A percentile compares a stretch with the other conserved stretches of the same genome.
phyloP scores from a whole-genome alignment of 2,888 invertebrate species.

The Glyphotaelius pellucidus region DNA sequence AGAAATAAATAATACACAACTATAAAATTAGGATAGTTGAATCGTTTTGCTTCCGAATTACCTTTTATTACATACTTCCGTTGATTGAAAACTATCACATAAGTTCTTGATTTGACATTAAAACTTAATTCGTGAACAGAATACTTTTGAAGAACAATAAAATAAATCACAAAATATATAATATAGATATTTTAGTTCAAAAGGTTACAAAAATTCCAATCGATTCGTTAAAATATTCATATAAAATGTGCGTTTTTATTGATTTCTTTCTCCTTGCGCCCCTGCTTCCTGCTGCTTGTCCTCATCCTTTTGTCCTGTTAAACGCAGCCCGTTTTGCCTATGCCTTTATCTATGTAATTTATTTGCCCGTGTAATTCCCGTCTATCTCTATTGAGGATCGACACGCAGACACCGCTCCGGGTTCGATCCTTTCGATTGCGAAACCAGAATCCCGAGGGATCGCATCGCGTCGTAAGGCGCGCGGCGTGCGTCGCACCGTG shows the following conservation, averaged over 20 bases:
- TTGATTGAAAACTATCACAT: no score
- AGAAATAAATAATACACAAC: no score
- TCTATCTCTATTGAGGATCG: constrained; percentile 58
- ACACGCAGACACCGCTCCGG: constrained; percentile 59
- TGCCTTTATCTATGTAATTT: constrained; percentile 63
- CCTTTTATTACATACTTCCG: no score
- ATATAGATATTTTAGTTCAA: background rate
- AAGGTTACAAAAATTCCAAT: background rate
- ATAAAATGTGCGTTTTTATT: background rate
- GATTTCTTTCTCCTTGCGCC: background rate
- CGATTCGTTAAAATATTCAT: background rate
- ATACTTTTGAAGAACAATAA: no score
- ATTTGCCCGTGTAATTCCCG: constrained; percentile 61
- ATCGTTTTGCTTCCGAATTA: no score
- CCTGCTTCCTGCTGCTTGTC: constrained; percentile 28
- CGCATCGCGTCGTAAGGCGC: background rate
- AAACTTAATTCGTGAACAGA: no score
- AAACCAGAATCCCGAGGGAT: constrained; percentile 21
- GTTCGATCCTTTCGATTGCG: constrained; percentile 39
- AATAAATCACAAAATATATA: no score
- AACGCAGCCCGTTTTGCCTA: constrained; percentile 52
- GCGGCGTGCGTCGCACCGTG: background rate
- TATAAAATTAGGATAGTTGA: no score
- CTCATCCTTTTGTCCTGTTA: constrained; percentile 29
- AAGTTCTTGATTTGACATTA: no score